Evolutionary conservation across 2,888 invertebrate genomes (phyloP).

Genomic region (Trichopria drosophilae): DNA sequence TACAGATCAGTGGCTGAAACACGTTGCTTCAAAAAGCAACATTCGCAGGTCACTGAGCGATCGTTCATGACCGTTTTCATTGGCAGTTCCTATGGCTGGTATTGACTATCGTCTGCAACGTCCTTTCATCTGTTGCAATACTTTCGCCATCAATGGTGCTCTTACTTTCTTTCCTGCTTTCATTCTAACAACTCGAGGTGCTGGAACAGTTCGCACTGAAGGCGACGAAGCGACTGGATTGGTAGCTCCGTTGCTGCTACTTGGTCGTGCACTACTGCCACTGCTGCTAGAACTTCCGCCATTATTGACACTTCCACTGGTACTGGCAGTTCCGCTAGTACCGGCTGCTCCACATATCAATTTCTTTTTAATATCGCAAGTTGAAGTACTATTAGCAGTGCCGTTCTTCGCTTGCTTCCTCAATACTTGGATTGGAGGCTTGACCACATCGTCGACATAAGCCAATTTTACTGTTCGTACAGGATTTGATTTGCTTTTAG

Average conservation of each 20-base stretch:
- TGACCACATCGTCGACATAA: constrained; percentile 85
- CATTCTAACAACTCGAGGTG: constrained; percentile 44
- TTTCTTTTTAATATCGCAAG: constrained; percentile 50
- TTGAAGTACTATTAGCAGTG: constrained; percentile 63
- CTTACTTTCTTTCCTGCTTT: constrained; percentile 59
- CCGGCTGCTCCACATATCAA: constrained; percentile 41
- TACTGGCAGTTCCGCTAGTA: constrained; percentile 29
- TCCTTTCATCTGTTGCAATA: constrained; percentile 73
- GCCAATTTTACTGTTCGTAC: constrained; percentile 88
- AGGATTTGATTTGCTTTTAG: constrained; percentile 77
- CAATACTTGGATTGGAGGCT: constrained; percentile 82
- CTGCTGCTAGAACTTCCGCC: neutral
- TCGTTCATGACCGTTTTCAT: too few relatives aligned
- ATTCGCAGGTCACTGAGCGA: too few relatives aligned
- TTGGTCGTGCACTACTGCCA: constrained; percentile 25
- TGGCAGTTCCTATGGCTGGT: too few relatives aligned
- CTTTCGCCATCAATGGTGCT: constrained; percentile 91
- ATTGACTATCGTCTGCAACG: constrained; percentile 52
- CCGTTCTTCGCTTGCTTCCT: constrained; percentile 81
- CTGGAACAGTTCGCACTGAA: constrained; percentile 51
- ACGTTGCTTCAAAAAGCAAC: too few relatives aligned
- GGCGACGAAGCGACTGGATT: too few relatives aligned
- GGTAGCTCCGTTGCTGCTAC: too few relatives aligned
- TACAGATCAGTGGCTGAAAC: too few relatives aligned
- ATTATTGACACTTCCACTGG: too few relatives aligned